Evolutionary conservation across 2,113 vertebrate species (phyloP), one percentile per base, ranked within the genome.

Genomic region (Alexandromys fortis): DNA sequence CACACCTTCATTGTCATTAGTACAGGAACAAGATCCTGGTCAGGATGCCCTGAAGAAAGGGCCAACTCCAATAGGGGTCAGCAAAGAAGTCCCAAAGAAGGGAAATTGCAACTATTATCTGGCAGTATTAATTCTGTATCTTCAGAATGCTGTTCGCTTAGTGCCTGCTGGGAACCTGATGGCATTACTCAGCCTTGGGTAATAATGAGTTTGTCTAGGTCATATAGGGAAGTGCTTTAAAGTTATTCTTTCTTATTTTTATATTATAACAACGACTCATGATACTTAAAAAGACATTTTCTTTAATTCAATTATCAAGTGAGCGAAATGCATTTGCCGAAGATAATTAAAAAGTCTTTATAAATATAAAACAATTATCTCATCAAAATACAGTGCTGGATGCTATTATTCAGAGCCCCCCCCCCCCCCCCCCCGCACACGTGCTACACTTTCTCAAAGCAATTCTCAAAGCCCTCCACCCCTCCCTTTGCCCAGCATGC

Each of bases 321-420:
- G 65, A 96, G 89, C 94, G 96, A 95, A 96, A 81, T 88, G 96
- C 95, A 95, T 97, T 96, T 94, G 92, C 90, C 76, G 42, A 68
- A 94, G 96, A 97, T 96, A 97, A 97, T 97, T 96, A 96, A 97
- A 82, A 94, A 96, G 93, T 93, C 91, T 94, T 97, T 89, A 97
- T 89, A 97, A 96, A 97, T 95, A 96, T 95, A 73, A 97, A 96
- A 91, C 91, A 95, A 97, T 98, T 95, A 97, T 83, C 92, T 72
- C 96, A 96, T 97, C 97, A 96, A 97, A 96, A 97, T 85, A 94
- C 89, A 92, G 94, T 0, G 47, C 55, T 72, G 0, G 28, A 63
- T 83, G 88, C 78, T 94, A 75, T 65, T 86, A 70, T 35, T 89
- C 96, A 86, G 68, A 72, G 2, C 13, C 3, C 38, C 12, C 38